Evolutionary conservation across 2,888 invertebrate genomes (phyloP).

Genomic region (Leucoma salicis): DNA sequence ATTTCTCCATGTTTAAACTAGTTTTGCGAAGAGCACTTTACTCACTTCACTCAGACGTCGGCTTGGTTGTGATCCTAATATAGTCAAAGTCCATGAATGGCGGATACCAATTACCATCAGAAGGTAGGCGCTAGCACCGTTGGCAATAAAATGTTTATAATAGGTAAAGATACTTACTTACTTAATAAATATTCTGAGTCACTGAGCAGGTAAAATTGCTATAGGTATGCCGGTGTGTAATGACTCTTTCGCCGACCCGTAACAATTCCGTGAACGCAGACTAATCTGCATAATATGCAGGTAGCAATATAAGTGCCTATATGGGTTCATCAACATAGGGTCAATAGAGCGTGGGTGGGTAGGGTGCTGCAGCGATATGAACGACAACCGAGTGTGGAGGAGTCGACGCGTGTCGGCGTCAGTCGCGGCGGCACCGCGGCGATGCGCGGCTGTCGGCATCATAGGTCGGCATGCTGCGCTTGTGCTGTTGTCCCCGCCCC

Average conservation of each 20-base stretch:
- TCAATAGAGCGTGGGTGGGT: constrained; percentile 48
- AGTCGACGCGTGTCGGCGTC: constrained; percentile 62
- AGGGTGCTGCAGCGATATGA: constrained; percentile 7
- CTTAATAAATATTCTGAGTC: constrained; percentile 13
- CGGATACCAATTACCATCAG: no score
- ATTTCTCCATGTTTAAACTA: no score
- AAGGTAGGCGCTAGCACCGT: no score
- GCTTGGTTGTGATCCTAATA: no score
- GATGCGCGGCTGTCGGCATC: constrained; percentile 46
- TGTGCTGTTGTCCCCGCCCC: constrained; percentile 55
- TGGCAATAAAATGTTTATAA: background rate
- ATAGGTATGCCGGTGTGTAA: constrained; percentile 17
- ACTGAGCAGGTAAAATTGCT: constrained; percentile 9
- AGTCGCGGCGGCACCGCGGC: constrained; percentile 66
- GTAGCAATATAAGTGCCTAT: constrained; percentile 28
- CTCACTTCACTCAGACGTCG: no score
- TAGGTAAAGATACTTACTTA: no score
- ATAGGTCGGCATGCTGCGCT: constrained; percentile 67
- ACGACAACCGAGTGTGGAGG: constrained; percentile 8
- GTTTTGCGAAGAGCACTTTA: no score
- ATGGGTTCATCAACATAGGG: constrained; percentile 63
- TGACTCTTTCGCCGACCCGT: constrained; percentile 27
- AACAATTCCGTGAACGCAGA: constrained; percentile 37
- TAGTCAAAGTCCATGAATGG: no score
- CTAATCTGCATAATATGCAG: constrained; percentile 66